A percentile compares a stretch with the other conserved stretches of the same genome.
phyloP scores from a whole-genome alignment of 2,113 vertebrate genomes.

The Lophochroa leadbeateri region DNA sequence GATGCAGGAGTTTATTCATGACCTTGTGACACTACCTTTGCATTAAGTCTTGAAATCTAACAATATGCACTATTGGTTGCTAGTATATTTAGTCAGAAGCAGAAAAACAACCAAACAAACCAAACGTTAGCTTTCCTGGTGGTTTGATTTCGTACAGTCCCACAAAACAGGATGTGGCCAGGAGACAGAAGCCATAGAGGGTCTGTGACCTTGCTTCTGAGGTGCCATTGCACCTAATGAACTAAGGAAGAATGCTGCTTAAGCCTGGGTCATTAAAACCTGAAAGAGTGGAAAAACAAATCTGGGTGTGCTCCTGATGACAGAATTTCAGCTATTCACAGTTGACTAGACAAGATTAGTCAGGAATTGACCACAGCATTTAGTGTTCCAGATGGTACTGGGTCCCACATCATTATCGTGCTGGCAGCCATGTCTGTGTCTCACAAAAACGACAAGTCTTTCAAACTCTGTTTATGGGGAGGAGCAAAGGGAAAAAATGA shows the following conservation, averaged over 20 bases:
- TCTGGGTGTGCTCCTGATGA: neutral
- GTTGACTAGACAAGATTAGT: neutral
- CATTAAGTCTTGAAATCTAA: neutral
- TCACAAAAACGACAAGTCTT: neutral
- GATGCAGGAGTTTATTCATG: neutral
- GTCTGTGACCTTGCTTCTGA: neutral
- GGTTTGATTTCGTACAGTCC: neutral
- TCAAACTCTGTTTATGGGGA: neutral
- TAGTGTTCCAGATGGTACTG: neutral
- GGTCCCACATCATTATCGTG: neutral
- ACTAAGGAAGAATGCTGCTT: neutral
- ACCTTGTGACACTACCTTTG: neutral
- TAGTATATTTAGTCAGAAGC: neutral
- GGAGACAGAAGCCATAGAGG: neutral
- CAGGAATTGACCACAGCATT: neutral
- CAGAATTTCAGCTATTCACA: neutral
- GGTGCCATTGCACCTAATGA: fast-evolving
- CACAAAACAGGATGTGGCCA: neutral
- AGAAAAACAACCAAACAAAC: neutral
- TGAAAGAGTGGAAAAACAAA: neutral
- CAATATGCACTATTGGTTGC: neutral
- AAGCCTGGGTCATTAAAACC: neutral
- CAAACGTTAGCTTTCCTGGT: neutral
- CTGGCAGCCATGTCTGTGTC: neutral
- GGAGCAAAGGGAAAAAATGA: fast-evolving